phyloP scores from a whole-genome alignment of 2,113 vertebrate species.

The Benitochromis conjunctus region DNA sequence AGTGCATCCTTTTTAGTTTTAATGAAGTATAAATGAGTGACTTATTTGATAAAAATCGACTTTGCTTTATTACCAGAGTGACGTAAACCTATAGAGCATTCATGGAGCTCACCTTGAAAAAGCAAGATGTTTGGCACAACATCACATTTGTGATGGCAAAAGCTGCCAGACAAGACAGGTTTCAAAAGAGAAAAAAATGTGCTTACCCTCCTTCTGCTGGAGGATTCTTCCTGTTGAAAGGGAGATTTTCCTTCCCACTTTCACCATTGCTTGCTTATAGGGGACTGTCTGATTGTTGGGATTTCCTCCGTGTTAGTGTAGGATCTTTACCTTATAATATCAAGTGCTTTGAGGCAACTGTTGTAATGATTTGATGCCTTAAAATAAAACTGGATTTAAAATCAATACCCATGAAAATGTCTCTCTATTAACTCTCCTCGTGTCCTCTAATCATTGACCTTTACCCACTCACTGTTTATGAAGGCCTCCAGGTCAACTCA shows the following conservation, averaged over 20 bases:
- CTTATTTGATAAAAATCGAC: not conserved
- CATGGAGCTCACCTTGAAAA: not conserved
- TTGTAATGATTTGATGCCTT: accelerated
- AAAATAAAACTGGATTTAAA: not conserved
- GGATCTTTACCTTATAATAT: accelerated
- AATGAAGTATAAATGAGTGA: not conserved
- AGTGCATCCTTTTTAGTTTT: not conserved
- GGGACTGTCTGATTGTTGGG: not conserved
- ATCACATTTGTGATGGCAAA: not conserved
- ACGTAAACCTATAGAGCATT: not conserved
- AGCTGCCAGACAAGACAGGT: not conserved
- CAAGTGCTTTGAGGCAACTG: not conserved
- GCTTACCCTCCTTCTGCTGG: not conserved
- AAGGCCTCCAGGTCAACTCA: not conserved
- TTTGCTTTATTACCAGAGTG: not conserved
- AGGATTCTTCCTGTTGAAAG: not conserved
- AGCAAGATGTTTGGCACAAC: not conserved
- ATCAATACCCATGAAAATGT: accelerated
- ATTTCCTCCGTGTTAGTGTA: not conserved
- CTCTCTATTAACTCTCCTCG: not conserved
- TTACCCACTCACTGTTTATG: not conserved
- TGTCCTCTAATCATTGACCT: not conserved
- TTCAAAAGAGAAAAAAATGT: not conserved
- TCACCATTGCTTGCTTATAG: not conserved
- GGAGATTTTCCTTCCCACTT: accelerated